phyloP scores from a whole-genome alignment of 2,888 invertebrate genomes.

The Nomada lathburiana region DNA sequence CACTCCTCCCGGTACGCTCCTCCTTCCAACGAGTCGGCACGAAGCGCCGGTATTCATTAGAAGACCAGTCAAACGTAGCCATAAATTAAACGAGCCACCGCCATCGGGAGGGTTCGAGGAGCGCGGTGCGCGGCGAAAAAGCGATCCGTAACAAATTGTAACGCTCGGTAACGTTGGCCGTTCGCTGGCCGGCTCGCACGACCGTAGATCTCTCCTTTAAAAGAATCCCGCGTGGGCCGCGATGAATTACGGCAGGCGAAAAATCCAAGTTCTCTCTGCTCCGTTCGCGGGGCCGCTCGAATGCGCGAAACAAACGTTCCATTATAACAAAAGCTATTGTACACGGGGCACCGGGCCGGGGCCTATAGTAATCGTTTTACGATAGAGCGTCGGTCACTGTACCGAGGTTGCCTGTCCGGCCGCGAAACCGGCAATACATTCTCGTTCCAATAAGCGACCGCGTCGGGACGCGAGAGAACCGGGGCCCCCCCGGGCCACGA shows the following conservation, averaged over 20 bases:
- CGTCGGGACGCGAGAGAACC: not conserved
- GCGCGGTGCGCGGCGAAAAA: conserved; percentile 26
- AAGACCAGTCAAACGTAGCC: conserved; percentile 34
- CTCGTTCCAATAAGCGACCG: conserved; percentile 54
- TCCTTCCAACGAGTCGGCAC: not conserved
- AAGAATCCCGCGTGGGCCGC: conserved; percentile 61
- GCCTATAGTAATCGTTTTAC: conserved; percentile 67
- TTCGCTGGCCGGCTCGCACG: conserved; percentile 1
- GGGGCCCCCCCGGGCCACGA: not conserved
- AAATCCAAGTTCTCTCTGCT: conserved; percentile 46
- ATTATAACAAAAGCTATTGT: conserved; percentile 66
- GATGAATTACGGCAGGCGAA: conserved; percentile 60
- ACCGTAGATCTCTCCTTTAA: conserved; percentile 60
- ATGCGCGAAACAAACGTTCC: conserved; percentile 65
- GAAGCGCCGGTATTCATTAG: conserved; percentile 45
- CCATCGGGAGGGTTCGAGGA: not conserved
- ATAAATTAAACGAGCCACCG: conserved; percentile 44
- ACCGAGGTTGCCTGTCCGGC: conserved; percentile 24
- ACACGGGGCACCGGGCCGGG: conserved; percentile 39
- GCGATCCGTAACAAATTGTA: conserved; percentile 58
- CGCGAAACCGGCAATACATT: conserved; percentile 50
- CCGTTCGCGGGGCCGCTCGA: conserved; percentile 32
- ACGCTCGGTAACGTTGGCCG: conserved; percentile 32
- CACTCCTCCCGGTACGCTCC: too few relatives aligned
- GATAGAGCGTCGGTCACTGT: conserved; percentile 54